Evolutionary conservation across 2,113 vertebrate species (phyloP).

Genomic region (Tamias sibiricus): DNA sequence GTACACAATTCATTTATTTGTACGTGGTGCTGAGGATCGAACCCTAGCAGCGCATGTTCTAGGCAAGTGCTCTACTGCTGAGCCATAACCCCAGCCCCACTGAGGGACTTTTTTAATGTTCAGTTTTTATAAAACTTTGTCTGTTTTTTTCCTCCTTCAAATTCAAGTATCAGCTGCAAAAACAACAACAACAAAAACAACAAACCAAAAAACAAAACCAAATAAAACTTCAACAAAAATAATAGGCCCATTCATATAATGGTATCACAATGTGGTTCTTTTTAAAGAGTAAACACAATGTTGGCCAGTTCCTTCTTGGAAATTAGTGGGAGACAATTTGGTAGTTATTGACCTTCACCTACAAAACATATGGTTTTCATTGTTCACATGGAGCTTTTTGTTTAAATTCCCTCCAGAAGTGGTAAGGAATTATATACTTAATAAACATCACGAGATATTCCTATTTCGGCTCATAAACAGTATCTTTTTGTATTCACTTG

Average conservation of each 20-base stretch:
- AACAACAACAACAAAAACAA: not conserved
- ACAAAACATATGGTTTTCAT: not conserved
- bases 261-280: not conserved
- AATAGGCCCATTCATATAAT: not conserved
- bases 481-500: not conserved
- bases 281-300: not conserved
- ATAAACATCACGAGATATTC: constrained; percentile 9
- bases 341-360: not conserved
- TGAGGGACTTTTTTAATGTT: not conserved
- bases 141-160: not conserved
- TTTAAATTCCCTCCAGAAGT: not conserved
- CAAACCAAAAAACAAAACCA: not conserved
- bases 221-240: not conserved
- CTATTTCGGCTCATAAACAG: constrained; percentile 33
- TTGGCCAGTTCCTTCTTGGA: not conserved
- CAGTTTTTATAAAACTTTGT: not conserved
- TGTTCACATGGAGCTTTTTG: not conserved
- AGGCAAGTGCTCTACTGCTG: too few species aligned
- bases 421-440: not conserved
- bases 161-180: not conserved
- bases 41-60: too few species aligned
- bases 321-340: not conserved
- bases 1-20: too few species aligned
- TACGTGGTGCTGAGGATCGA: too few species aligned
- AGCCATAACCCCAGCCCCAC: too few species aligned